These are phyloP conservation scores for Cheilosia impressa DNA, from an alignment of 2,888 invertebrate genomes.

Conservation along the genomic window DNA sequence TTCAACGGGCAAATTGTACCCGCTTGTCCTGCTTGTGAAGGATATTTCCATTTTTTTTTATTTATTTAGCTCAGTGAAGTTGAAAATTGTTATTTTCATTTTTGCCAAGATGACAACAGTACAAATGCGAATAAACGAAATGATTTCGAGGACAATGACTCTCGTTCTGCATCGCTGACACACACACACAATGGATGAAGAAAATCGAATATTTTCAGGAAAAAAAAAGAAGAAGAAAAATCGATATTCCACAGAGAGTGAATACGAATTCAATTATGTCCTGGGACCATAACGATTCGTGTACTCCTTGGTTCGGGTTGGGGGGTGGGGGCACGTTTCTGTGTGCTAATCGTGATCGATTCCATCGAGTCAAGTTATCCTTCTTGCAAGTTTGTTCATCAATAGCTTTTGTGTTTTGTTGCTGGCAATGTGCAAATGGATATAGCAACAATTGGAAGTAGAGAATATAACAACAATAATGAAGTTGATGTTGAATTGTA, in stretches of 20 bases:
- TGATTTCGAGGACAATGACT: slow-evolving; percentile 51
- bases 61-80: slow-evolving; percentile 41
- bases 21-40: background rate
- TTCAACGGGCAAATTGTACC: slow-evolving; percentile 15
- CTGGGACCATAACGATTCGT: slow-evolving; percentile 57
- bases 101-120: slow-evolving; percentile 11
- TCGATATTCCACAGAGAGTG: slow-evolving; percentile 64
- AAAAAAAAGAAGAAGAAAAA: background rate
- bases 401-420: slow-evolving; percentile 11
- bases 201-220: slow-evolving; percentile 39
- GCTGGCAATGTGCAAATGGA: background rate
- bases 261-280: slow-evolving; percentile 67
- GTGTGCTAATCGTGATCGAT: slow-evolving; percentile 32
- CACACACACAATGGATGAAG: slow-evolving; percentile 3
- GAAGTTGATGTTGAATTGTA: slow-evolving; percentile 64
- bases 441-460: slow-evolving; percentile 2
- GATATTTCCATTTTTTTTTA: background rate
- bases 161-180: background rate
- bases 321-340: background rate
- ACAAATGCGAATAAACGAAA: slow-evolving; percentile 35
- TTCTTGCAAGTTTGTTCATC: slow-evolving; percentile 38
- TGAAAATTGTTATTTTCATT: slow-evolving; percentile 61
- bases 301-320: background rate
- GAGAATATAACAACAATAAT: slow-evolving; percentile 46
- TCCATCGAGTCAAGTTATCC: slow-evolving; percentile 46